Evolutionary conservation across 2,888 invertebrate species (phyloP).

Genomic region (Bruchidius siliquastri): DNA sequence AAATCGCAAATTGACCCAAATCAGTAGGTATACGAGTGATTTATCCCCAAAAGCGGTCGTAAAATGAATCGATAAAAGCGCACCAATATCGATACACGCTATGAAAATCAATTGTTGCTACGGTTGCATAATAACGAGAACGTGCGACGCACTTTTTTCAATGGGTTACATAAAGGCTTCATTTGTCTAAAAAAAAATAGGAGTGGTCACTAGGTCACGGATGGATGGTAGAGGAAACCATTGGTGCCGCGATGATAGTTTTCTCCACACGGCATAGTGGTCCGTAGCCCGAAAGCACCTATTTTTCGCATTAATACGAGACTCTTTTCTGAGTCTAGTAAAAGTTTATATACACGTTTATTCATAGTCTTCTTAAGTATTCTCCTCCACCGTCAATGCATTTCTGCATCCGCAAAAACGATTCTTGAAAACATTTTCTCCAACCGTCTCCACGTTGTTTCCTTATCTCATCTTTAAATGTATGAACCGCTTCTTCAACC

Average conservation of each 20-base stretch:
- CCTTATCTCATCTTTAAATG: no score
- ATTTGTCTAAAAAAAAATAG: constrained; percentile 20
- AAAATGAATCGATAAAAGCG: background rate
- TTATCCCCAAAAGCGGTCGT: background rate
- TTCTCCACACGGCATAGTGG: no score
- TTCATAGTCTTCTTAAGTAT: no score
- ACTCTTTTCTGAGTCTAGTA: no score
- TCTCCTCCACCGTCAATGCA: no score
- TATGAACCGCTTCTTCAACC: no score
- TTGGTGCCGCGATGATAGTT: constrained; percentile 5
- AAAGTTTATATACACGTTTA: no score
- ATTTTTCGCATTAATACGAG: no score
- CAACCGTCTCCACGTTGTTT: no score
- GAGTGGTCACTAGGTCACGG: constrained; percentile 17
- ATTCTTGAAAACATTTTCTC: no score
- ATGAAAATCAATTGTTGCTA: background rate
- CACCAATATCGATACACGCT: background rate
- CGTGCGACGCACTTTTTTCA: constrained; percentile 13
- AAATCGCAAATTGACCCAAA: background rate
- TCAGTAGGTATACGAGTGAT: background rate
- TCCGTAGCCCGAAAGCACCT: no score
- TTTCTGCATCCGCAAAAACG: no score
- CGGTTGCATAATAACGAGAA: background rate
- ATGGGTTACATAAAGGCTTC: constrained; percentile 21
- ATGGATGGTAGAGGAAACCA: constrained; percentile 8